phyloP scores from a whole-genome alignment of 2,797 vertebrate species.

The Fistularia commersonii region DNA sequence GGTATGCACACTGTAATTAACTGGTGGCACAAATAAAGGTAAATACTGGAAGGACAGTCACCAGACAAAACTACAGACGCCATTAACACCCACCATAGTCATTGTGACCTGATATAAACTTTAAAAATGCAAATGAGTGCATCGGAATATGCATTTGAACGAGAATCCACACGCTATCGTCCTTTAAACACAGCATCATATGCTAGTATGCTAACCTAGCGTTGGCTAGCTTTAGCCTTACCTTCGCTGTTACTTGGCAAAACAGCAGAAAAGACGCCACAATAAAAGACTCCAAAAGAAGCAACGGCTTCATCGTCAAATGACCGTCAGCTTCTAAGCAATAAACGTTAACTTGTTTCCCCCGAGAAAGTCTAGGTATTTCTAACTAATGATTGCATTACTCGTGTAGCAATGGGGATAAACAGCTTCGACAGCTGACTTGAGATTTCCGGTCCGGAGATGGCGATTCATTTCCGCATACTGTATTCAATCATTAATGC shows the following conservation, averaged over 20 bases:
- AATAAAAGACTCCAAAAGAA: conserved; percentile 25
- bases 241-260: conserved; percentile 67
- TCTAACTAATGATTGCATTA: conserved; percentile 9
- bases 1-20: no score
- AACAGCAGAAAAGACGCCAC: conserved; percentile 57
- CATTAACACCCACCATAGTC: no score
- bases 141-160: no score
- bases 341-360: not conserved
- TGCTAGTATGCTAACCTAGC: not conserved
- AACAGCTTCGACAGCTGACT: conserved; percentile 64
- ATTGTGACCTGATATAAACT: no score
- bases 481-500: not conserved
- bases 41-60: no score
- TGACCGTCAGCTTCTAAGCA: not conserved
- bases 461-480: conserved; percentile 19
- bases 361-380: not conserved
- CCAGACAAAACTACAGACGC: no score
- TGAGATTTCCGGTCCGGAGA: conserved; percentile 32
- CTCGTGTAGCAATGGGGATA: conserved; percentile 38
- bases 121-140: no score
- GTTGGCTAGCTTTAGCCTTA: conserved; percentile 51
- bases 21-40: no score
- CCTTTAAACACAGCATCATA: no score
- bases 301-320: conserved; percentile 52
- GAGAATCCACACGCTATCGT: no score